These are phyloP conservation scores for Teleopsis dalmanni DNA, from an alignment of 1,140 invertebrate species.

Conservation along the genomic window DNA sequence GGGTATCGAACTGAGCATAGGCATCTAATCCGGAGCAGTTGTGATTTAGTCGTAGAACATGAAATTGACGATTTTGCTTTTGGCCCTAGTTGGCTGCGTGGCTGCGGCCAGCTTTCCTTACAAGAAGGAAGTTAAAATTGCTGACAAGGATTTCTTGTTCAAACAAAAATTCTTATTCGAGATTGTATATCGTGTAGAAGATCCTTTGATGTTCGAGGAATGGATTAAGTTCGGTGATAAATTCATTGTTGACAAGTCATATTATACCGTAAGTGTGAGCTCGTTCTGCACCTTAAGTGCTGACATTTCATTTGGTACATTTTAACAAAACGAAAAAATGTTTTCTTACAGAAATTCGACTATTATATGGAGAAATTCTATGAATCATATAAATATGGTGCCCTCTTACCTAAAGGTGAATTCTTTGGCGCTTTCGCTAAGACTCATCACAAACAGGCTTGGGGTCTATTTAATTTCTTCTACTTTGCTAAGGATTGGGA, in stretches of 20 bases:
- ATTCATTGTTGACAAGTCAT: slow-evolving; percentile 20
- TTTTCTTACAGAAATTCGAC: slow-evolving; percentile 18
- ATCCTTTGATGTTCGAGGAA: slow-evolving; percentile 32
- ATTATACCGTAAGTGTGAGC: slow-evolving; percentile 25
- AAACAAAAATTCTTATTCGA: slow-evolving; percentile 56
- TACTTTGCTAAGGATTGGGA: slow-evolving; percentile 57
- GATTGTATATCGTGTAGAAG: slow-evolving; percentile 53
- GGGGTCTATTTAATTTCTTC: slow-evolving; percentile 51
- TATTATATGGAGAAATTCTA: slow-evolving; percentile 30
- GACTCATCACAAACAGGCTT: slow-evolving; percentile 47
- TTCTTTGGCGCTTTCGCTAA: slow-evolving; percentile 34
- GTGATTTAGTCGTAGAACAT: no score
- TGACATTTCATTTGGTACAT: not conserved
- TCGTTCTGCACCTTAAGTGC: no score
- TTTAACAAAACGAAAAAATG: not conserved
- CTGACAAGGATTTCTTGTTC: slow-evolving; percentile 36
- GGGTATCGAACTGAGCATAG: slow-evolving; percentile 26
- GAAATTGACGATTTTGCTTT: slow-evolving; percentile 31
- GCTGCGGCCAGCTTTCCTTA: slow-evolving; percentile 20
- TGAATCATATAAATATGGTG: slow-evolving; percentile 26
- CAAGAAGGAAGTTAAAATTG: slow-evolving; percentile 16
- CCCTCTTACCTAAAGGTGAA: slow-evolving; percentile 33
- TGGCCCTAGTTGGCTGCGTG: slow-evolving; percentile 33
- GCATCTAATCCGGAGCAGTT: slow-evolving; percentile 37
- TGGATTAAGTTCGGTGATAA: slow-evolving; percentile 28